Evolutionary conservation across 2,797 vertebrate species (phyloP), one percentile per base, ranked within the genome.

Genomic region (Ciconia nigra): DNA sequence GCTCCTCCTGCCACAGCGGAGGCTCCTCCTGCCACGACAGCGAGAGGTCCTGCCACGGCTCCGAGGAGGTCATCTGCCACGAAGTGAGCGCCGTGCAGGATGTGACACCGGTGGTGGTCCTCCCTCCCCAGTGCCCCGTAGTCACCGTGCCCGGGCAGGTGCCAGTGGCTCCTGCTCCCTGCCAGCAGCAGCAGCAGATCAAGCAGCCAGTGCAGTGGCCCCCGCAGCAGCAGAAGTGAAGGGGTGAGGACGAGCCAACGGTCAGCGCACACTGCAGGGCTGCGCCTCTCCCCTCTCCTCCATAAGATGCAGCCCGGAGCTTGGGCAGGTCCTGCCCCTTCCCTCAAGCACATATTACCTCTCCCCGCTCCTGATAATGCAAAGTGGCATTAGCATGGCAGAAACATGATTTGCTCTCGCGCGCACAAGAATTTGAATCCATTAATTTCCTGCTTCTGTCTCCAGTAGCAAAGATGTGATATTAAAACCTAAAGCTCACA

Each of bases 121-220:
- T 97, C 20, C 54, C 42, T 11, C 94, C 96, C 0, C 96, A 95
- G 86, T 47, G 54, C 52, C 93, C 96, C 0, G 88, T 31, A 63
- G 49, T 44, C 41, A 13, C 59, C 0, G 37, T 66, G 7, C 13
- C 54, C 0, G 89, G 61, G 5, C 89, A 96, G 67, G 91, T 63
- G 63, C 39, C 94, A 0, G 10, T 81, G 81, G 51, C 80, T 21
- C 94, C 89, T 1, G 61, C 19, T 4, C 83, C 96, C 4, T 90
- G 91, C 77, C 96, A 96, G 81, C 96, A 97, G 83, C 95, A 96
- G 57, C 97, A 97, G 85, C 97, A 97, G 92, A 67, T 96, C 74
- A 97, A 98, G 94, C 97, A 97, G 65, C 95, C 96, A 0, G 54
- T 14, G 57, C 92, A 93, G 66, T 97, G 96, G 96, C 97, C 96